These are phyloP conservation scores for Drosophila sucinea DNA, from an alignment of 1,140 invertebrate species.

Conservation along the genomic window DNA sequence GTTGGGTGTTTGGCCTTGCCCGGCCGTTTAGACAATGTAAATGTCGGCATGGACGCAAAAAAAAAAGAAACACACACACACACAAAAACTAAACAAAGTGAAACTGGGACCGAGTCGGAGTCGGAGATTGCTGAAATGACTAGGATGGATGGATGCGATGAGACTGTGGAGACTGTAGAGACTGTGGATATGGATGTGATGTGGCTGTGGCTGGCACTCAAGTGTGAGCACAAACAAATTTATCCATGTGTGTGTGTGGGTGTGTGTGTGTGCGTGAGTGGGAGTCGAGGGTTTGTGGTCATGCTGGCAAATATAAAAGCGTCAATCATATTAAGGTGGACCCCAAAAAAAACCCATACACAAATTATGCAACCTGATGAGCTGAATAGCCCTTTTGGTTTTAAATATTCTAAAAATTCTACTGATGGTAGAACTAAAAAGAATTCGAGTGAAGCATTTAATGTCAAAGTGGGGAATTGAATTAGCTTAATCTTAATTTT, in stretches of 20 bases:
- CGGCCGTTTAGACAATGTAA: slow-evolving; percentile 78
- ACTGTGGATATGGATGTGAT: slow-evolving; percentile 1
- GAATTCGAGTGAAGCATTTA: too few species aligned
- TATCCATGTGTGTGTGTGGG: slow-evolving; percentile 45
- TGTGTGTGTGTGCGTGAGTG: neutral
- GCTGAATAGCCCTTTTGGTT: slow-evolving; percentile 32
- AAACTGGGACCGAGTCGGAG: slow-evolving; percentile 45
- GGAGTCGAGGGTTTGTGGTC: slow-evolving; percentile 34
- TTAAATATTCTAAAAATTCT: too few species aligned
- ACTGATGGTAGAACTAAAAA: too few species aligned
- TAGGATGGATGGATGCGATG: neutral
- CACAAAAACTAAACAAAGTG: slow-evolving; percentile 72
- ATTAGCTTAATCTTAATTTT: too few species aligned
- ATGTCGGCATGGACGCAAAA: slow-evolving; percentile 49
- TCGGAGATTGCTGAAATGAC: neutral
- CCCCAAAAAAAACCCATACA: slow-evolving; percentile 25
- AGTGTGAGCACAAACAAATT: slow-evolving; percentile 66
- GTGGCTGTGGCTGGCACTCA: slow-evolving; percentile 54
- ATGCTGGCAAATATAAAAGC: slow-evolving; percentile 64
- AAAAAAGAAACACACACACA: slow-evolving; percentile 20
- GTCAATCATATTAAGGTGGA: slow-evolving; percentile 71
- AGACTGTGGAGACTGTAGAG: neutral
- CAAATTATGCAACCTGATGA: slow-evolving; percentile 42
- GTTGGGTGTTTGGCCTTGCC: slow-evolving; percentile 58
- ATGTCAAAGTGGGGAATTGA: too few species aligned